phyloP scores from a whole-genome alignment of 2,888 invertebrate species.

The Clepsis dumicolana region DNA sequence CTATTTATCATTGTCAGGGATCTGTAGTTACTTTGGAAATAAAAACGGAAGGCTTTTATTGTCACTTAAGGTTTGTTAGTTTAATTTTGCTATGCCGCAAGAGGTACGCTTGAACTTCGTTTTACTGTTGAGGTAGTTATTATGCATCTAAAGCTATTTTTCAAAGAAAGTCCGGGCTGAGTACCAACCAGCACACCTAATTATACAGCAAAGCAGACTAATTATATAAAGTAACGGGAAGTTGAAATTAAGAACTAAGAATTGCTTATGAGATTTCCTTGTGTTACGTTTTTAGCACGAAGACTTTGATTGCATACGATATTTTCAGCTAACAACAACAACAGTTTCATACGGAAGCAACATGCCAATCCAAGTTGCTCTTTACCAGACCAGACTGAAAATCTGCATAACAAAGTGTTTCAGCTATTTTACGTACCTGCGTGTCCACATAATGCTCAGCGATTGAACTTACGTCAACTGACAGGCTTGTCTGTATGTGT shows the following conservation, averaged over 20 bases:
- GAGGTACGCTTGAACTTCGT: neutral
- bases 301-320: too few species aligned
- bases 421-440: slow-evolving; percentile 2
- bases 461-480: neutral
- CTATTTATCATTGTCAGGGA: slow-evolving; percentile 31
- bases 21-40: slow-evolving; percentile 13
- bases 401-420: neutral
- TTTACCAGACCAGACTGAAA: neutral
- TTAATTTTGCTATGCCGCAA: slow-evolving; percentile 1
- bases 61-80: neutral
- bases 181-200: neutral
- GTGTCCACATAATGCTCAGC: neutral
- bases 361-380: neutral
- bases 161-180: neutral
- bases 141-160: neutral
- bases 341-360: too few species aligned
- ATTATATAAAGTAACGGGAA: too few species aligned
- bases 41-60: slow-evolving; percentile 19
- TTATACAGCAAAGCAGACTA: too few species aligned
- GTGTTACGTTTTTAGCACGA: too few species aligned
- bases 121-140: neutral
- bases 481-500: slow-evolving; percentile 5
- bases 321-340: too few species aligned
- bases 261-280: too few species aligned
- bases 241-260: too few species aligned